Conservation (phyloP, 2,797 vertebrate species). For the Pempheris klunzingeri region DNA sequence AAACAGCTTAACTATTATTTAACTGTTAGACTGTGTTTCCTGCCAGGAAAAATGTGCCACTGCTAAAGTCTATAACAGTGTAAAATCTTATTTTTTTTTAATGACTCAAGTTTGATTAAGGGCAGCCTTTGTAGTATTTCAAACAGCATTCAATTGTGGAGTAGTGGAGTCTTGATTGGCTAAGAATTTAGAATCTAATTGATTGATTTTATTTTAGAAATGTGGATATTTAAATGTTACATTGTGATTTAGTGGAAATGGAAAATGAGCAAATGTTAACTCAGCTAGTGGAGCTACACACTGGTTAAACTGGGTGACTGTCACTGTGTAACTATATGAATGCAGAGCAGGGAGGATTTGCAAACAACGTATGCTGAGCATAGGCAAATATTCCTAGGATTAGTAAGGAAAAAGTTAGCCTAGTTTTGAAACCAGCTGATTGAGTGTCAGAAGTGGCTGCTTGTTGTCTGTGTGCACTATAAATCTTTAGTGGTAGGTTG, state of each 20-base stretch:
- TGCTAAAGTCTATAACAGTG: background rate
- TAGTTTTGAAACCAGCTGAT: background rate
- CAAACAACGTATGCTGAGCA: background rate
- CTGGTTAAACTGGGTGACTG: constrained; percentile 8
- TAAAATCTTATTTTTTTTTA: too few relatives aligned
- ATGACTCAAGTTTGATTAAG: too few relatives aligned
- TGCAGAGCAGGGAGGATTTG: background rate
- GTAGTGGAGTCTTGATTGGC: background rate
- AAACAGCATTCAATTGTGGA: background rate
- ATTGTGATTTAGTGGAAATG: too few relatives aligned
- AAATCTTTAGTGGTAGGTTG: background rate
- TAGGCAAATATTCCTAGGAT: background rate
- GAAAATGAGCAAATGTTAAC: constrained; percentile 4
- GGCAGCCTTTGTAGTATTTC: too few relatives aligned
- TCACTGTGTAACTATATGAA: constrained; percentile 12
- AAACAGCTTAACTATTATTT: constrained; percentile 36
- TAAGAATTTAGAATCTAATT: background rate
- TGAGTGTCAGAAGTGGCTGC: background rate
- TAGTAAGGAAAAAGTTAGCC: background rate
- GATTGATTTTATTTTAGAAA: too few relatives aligned
- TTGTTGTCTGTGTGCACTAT: background rate
- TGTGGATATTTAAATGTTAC: too few relatives aligned
- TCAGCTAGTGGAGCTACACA: background rate
- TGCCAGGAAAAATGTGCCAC: background rate
- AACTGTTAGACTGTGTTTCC: constrained; percentile 15